These are phyloP conservation scores for Akabosia matsudoensis DNA, from an alignment of 1,140 invertebrate species.

Conservation along the genomic window DNA sequence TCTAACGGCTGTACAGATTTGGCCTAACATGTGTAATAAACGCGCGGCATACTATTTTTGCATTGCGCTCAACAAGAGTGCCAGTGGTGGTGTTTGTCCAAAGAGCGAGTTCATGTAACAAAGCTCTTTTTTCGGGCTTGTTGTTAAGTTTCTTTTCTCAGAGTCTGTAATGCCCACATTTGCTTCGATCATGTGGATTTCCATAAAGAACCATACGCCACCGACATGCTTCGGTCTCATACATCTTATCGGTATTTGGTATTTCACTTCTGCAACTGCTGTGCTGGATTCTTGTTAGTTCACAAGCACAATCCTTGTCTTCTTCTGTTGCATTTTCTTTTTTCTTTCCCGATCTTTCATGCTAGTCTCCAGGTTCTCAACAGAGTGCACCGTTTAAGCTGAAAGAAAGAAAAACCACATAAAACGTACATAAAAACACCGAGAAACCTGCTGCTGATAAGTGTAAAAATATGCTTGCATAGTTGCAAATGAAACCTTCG, in stretches of 20 bases:
- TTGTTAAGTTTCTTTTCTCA: not conserved
- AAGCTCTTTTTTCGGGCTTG: not conserved
- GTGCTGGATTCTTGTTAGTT: not conserved
- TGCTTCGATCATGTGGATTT: not conserved
- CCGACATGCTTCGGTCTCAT: no score
- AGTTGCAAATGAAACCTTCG: not conserved
- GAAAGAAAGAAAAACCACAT: not conserved
- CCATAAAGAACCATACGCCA: not conserved
- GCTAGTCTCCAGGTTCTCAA: not conserved
- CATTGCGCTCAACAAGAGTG: no score
- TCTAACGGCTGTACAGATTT: not conserved
- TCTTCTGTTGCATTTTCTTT: no score
- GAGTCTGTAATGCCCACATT: not conserved
- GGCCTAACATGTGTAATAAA: not conserved
- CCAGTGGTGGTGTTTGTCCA: not conserved
- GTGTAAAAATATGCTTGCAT: no score
- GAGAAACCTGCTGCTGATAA: not conserved
- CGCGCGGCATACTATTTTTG: not conserved
- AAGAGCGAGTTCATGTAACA: not conserved
- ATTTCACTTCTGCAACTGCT: not conserved
- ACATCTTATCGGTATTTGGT: no score
- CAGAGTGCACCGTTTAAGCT: not conserved
- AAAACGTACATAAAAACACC: not conserved
- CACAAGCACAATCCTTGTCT: not conserved
- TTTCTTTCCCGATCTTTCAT: no score